These are phyloP conservation scores for Pangasius sanitwongsei DNA, from an alignment of 2,797 vertebrate genomes.

Conservation along the genomic window DNA sequence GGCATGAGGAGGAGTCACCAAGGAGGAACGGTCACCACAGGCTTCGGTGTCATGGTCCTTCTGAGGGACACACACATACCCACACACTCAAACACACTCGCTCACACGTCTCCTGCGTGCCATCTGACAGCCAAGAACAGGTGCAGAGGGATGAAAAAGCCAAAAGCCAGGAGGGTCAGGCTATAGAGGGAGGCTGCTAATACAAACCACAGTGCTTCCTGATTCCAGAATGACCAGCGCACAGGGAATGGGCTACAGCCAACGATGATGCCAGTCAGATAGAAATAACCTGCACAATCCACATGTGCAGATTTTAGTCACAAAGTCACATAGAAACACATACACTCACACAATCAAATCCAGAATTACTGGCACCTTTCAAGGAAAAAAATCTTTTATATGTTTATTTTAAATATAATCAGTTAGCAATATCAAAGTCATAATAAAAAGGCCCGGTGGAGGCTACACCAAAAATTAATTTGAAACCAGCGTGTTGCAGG, in stretches of 20 bases:
- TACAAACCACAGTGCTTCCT: slow-evolving; percentile 12
- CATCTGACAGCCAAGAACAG: slow-evolving; percentile 49
- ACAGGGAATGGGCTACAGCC: slow-evolving; percentile 8
- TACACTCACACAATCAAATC: neutral
- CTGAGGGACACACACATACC: slow-evolving; percentile 8
- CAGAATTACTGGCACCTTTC: neutral
- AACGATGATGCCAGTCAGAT: slow-evolving; percentile 17
- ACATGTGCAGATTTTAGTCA: neutral
- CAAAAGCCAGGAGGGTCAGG: slow-evolving; percentile 16
- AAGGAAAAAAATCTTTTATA: neutral
- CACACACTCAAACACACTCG: slow-evolving; percentile 1
- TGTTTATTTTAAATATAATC: neutral
- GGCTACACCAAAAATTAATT: neutral
- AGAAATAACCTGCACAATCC: slow-evolving; percentile 23
- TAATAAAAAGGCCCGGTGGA: neutral
- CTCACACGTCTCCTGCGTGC: slow-evolving; percentile 3
- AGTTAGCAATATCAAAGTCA: neutral
- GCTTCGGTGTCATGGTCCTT: neutral
- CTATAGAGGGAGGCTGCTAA: slow-evolving; percentile 47
- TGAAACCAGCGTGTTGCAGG: neutral
- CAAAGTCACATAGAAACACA: neutral
- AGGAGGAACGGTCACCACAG: slow-evolving; percentile 14
- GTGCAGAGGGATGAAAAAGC: slow-evolving; percentile 45
- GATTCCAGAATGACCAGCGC: slow-evolving; percentile 24
- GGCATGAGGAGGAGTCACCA: slow-evolving; percentile 49